These are phyloP conservation scores for Dione vanillae DNA, from an alignment of 2,888 invertebrate genomes.

Conservation along the genomic window DNA sequence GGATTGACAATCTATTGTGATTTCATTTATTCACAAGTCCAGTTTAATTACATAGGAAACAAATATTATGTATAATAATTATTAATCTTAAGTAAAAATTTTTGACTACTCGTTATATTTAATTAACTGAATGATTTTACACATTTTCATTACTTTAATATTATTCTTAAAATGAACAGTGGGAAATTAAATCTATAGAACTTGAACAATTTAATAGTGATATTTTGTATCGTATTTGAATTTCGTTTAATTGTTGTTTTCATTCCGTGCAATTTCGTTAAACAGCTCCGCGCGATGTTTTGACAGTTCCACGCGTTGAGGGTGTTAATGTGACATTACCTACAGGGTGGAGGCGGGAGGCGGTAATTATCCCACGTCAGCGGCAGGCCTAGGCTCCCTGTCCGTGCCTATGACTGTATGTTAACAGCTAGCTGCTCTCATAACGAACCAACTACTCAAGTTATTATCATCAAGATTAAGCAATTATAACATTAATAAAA, in stretches of 20 bases:
- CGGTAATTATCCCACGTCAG: conserved; percentile 83
- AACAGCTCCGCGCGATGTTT: conserved; percentile 72
- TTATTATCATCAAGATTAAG: conserved; percentile 34
- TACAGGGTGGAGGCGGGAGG: conserved; percentile 51
- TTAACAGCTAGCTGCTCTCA: conserved; percentile 52
- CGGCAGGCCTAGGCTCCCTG: conserved; percentile 77
- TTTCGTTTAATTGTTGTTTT: conserved; percentile 58
- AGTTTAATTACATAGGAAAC: conserved; percentile 22
- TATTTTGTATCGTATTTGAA: conserved; percentile 36
- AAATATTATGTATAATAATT: background rate
- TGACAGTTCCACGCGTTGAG: conserved; percentile 75
- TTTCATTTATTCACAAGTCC: conserved; percentile 21
- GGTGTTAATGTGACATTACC: conserved; percentile 83
- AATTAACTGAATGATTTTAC: background rate
- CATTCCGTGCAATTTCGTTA: conserved; percentile 70
- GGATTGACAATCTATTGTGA: conserved; percentile 52
- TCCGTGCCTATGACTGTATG: conserved; percentile 65
- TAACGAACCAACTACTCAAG: conserved; percentile 48
- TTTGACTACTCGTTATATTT: background rate
- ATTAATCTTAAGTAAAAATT: background rate
- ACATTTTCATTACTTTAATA: background rate
- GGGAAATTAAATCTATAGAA: background rate
- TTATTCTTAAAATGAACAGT: background rate
- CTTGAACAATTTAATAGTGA: conserved; percentile 2
- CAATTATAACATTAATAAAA: background rate